Evolutionary conservation across 2,797 vertebrate species (phyloP), one percentile per base, ranked within the genome.

Genomic region (Gadopsis marmoratus): DNA sequence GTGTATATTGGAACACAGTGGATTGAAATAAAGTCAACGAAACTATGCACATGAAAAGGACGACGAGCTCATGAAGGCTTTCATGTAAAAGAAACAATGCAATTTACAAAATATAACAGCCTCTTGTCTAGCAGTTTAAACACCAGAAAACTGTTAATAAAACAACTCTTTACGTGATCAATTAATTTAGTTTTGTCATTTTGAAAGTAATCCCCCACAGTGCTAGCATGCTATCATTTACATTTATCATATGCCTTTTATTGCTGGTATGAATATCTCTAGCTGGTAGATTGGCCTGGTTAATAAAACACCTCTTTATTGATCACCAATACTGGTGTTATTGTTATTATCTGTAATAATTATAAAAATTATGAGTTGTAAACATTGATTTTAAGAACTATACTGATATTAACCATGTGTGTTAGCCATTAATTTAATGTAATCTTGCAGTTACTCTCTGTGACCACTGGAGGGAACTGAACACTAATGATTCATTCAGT

Each of bases 391-490:
- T 31, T 31, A 47, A 47, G 0, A 45, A 16, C 14, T 37, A 53
- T 11, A 76, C 6, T 41, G 45, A 60, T 23, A 17, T 59, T 56
- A 3, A 64, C 16, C 35, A 3, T 14, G 41, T 16, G n/a, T 56
- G 9, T 53, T 2, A 16, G 14, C 3, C 5, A 5, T 47, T 53
- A 8, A 62, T n/a, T 33, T 60, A 23, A 54, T 9, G 2, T 6
- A 21, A 0, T 31, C 16, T 5, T 75, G 64, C 66, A 81, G 65
- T 76, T 77, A 1, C 17, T 33, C 0, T 4, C 1, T 67, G 1
- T 67, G 8, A 48, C 74, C 88, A 86, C 82, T 59, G 12, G 82
- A 47, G 10, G 78, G 73, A 48, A 73, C 59, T 26, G 1, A 47
- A 72, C 7, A 54, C 23, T 35, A 23, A 17, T 58, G 1, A 43